Conservation (phyloP, 2,888 invertebrate genomes). For the Rugalucina vietnamica region DNA sequence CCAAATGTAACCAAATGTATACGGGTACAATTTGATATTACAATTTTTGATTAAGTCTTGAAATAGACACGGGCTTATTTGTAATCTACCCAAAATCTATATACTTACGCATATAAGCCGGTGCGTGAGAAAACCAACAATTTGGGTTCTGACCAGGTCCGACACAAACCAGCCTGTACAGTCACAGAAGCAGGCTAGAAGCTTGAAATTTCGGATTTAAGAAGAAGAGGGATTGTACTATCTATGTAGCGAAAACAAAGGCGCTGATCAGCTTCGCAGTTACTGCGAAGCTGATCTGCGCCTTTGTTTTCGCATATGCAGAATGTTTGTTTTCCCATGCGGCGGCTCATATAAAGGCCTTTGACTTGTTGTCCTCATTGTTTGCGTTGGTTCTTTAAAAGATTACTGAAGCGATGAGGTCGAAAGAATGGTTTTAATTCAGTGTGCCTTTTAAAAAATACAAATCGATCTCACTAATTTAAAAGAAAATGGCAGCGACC, state of each 20-base stretch:
- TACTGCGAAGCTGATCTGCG: not conserved
- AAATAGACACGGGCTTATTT: too few species aligned
- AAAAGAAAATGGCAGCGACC: not conserved
- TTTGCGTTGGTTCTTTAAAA: not conserved
- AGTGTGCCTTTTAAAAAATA: not conserved
- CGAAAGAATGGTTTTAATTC: not conserved
- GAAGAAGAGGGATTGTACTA: too few species aligned
- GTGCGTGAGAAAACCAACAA: too few species aligned
- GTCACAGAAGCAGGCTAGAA: too few species aligned
- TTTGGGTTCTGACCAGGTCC: too few species aligned
- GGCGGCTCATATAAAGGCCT: not conserved
- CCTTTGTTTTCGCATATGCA: not conserved
- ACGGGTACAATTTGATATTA: too few species aligned
- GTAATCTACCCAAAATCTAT: too few species aligned
- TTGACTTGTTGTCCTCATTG: not conserved
- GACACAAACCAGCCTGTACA: too few species aligned
- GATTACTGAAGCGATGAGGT: not conserved
- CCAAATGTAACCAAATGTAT: too few species aligned
- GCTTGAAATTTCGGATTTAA: too few species aligned
- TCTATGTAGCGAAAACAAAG: not conserved
- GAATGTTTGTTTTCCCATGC: not conserved
- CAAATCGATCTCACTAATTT: not conserved
- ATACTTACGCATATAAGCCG: too few species aligned
- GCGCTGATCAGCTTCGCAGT: not conserved
- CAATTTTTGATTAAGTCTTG: too few species aligned